phyloP scores from a whole-genome alignment of 2,797 vertebrate species.

The Pelodytes ibericus region DNA sequence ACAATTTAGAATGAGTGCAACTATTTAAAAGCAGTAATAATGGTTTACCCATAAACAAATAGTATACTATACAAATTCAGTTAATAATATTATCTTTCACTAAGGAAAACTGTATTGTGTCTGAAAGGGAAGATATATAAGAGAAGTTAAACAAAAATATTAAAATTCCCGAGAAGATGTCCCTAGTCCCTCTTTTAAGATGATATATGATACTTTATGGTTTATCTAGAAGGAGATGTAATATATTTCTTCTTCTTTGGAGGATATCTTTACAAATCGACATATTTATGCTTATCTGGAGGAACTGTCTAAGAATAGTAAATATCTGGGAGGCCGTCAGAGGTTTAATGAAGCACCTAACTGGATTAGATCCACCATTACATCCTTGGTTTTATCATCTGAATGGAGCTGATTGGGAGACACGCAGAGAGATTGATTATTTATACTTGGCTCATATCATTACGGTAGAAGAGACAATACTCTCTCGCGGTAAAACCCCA shows the following conservation, averaged over 20 bases:
- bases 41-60: no score
- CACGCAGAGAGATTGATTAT: neutral
- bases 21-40: no score
- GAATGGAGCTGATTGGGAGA: neutral
- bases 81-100: neutral
- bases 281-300: constrained; percentile 1
- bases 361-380: constrained; percentile 7
- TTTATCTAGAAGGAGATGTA: neutral
- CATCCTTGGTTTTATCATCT: constrained; percentile 13
- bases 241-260: neutral
- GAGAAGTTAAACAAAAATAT: neutral
- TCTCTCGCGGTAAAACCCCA: neutral
- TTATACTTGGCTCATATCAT: constrained; percentile 1
- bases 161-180: neutral
- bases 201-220: neutral
- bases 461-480: neutral
- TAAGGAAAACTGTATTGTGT: neutral
- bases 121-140: neutral
- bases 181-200: neutral
- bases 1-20: no score
- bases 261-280: neutral
- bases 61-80: neutral
- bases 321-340: constrained; percentile 1
- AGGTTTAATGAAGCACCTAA: constrained; percentile 11
- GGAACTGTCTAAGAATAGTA: constrained; percentile 1